Evolutionary conservation across 2,888 invertebrate species (phyloP).

Genomic region (Andrena praecox): DNA sequence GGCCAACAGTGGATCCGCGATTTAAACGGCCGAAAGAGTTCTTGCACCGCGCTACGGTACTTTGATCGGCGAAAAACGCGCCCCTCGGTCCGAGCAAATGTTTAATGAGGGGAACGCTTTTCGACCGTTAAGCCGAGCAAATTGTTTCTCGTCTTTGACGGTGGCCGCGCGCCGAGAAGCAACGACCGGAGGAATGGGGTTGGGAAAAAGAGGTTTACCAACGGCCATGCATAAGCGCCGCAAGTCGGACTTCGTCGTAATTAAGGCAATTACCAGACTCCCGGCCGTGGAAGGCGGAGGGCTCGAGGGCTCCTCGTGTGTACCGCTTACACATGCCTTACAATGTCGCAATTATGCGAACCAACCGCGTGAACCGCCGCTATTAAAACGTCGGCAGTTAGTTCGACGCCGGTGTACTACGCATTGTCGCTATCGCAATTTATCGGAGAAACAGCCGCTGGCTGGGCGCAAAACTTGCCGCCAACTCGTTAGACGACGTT

Average conservation of each 20-base stretch:
- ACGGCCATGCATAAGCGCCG: conserved; percentile 62
- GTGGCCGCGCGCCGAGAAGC: neutral
- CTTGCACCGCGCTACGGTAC: neutral
- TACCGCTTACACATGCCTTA: conserved; percentile 68
- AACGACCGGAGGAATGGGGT: neutral
- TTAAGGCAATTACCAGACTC: conserved; percentile 79
- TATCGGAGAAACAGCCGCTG: conserved; percentile 20
- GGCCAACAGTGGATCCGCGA: conserved; percentile 6
- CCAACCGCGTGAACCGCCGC: conserved; percentile 72
- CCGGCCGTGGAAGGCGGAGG: conserved; percentile 52
- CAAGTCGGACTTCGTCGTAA: conserved; percentile 75
- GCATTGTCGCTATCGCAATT: conserved; percentile 43
- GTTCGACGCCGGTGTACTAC: conserved; percentile 66
- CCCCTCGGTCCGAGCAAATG: neutral
- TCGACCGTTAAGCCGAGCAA: conserved; percentile 16
- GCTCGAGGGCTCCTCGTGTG: conserved; percentile 65
- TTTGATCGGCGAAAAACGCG: neutral
- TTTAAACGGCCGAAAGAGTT: conserved; percentile 3
- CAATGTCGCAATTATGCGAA: conserved; percentile 77
- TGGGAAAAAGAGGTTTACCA: conserved; percentile 54
- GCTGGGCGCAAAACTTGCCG: conserved; percentile 6
- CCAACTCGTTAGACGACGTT: conserved; percentile 12
- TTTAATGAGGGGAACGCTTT: conserved; percentile 1
- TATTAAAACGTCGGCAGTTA: conserved; percentile 78
- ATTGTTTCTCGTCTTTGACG: conserved; percentile 55